These are phyloP conservation scores for Diplosoma virens DNA, from an alignment of 23 tunicate genomes.

Conservation along the genomic window DNA sequence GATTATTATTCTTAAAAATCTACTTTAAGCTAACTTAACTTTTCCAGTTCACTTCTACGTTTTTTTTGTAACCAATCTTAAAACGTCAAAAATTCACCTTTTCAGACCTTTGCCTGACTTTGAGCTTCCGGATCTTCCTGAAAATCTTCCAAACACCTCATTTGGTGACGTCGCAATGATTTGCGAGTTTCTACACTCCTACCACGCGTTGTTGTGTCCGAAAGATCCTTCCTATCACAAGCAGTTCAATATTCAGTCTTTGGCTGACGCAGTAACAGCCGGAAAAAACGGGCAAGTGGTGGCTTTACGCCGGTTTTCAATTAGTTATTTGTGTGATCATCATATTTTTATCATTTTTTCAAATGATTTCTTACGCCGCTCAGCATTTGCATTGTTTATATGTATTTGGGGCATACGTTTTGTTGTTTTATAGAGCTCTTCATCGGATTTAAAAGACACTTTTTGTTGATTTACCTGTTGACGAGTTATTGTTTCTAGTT, in stretches of 20 bases:
- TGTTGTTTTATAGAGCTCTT: too few species aligned
- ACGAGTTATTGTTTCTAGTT: conserved; percentile 30
- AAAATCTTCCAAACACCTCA: conserved; percentile 42
- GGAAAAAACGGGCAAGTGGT: conserved; percentile 58
- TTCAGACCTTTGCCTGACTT: conserved; percentile 50
- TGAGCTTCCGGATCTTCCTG: conserved; percentile 42
- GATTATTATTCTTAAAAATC: too few species aligned
- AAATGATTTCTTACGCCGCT: too few species aligned
- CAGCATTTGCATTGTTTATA: too few species aligned
- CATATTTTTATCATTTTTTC: too few species aligned
- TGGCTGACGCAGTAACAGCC: conserved; percentile 51
- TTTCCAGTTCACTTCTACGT: too few species aligned
- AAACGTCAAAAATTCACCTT: not conserved
- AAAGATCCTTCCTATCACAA: conserved; percentile 46
- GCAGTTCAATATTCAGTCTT: conserved; percentile 41
- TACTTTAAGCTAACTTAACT: too few species aligned
- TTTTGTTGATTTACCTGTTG: too few species aligned
- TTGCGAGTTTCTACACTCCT: conserved; percentile 67
- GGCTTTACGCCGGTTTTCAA: too few species aligned
- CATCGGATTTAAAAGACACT: too few species aligned
- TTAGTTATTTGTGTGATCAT: too few species aligned
- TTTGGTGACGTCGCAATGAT: conserved; percentile 81
- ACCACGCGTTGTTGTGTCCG: conserved; percentile 52
- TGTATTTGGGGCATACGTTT: too few species aligned
- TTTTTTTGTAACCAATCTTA: not conserved